Percentiles rank a stretch among this genome's conserved stretches.
Evolutionary conservation across 30 jellyfish, hydroid and myxozoan genomes (phyloP).

Genomic region (Aurelia aurita): DNA sequence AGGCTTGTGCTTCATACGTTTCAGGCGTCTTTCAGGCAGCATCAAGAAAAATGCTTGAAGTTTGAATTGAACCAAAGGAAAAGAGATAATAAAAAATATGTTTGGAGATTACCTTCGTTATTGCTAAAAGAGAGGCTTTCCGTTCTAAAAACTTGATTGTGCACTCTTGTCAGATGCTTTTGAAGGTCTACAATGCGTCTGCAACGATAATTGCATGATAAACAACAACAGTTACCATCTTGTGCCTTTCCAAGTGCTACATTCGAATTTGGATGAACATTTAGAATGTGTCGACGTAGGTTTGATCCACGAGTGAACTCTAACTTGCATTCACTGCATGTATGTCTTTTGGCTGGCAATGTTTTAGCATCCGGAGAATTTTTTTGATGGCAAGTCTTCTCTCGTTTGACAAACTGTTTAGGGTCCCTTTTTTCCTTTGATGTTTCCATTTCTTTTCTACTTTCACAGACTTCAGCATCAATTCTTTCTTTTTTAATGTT

Average conservation of each 20-base stretch:
- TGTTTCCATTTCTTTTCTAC: too few relatives aligned
- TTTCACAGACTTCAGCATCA: not conserved
- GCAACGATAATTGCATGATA: not conserved
- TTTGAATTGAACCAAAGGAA: too few relatives aligned
- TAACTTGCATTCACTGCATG: not conserved
- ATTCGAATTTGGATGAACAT: conserved; percentile 1
- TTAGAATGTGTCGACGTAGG: not conserved
- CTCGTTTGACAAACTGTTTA: not conserved
- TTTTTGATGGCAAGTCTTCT: not conserved
- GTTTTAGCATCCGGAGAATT: not conserved
- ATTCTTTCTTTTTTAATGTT: not conserved
- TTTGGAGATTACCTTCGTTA: too few relatives aligned
- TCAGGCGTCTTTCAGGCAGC: too few relatives aligned
- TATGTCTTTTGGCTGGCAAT: not conserved
- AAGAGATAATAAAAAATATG: too few relatives aligned
- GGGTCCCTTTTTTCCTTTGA: not conserved
- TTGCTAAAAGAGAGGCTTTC: too few relatives aligned
- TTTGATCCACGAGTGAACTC: conserved; percentile 2
- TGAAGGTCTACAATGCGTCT: conserved; percentile 1
- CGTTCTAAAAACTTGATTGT: too few relatives aligned
- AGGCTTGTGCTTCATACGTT: too few relatives aligned
- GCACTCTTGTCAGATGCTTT: not conserved
- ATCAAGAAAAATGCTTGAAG: not conserved
- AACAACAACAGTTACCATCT: not conserved
- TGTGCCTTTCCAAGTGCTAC: not conserved